Evolutionary conservation across 2,113 vertebrate species (phyloP).

Genomic region (Alexandromys fortis): DNA sequence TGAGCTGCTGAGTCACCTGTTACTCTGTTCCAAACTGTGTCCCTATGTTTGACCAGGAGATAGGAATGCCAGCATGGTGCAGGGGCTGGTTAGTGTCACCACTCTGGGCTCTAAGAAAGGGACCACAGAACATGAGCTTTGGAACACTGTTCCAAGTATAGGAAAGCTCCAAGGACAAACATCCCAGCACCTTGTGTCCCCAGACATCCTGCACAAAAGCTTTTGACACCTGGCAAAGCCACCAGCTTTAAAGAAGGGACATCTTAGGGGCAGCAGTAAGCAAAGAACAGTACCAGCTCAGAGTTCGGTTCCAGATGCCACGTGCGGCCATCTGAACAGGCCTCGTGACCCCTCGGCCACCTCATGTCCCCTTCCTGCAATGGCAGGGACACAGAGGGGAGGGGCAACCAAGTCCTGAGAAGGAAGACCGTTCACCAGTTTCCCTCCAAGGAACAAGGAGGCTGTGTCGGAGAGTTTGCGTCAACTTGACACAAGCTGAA

Average conservation of each 20-base stretch:
- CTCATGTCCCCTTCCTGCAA: not conserved
- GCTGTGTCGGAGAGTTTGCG: no score
- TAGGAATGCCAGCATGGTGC: not conserved
- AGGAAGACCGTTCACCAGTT: not conserved
- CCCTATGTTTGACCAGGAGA: not conserved
- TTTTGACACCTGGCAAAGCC: not conserved
- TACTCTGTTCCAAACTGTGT: not conserved
- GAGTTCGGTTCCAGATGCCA: not conserved
- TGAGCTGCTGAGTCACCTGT: not conserved
- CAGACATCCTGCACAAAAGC: not conserved
- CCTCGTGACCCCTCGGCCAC: not conserved
- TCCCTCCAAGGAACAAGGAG: not conserved
- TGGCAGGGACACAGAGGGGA: not conserved
- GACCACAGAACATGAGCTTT: not conserved
- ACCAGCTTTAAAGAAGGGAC: not conserved
- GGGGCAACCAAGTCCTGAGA: not conserved
- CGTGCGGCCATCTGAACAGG: fast-evolving
- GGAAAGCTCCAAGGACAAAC: not conserved
- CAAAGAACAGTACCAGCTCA: not conserved
- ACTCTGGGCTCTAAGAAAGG: not conserved
- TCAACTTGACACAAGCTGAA: not conserved
- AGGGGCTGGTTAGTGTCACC: not conserved
- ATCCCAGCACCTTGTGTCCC: not conserved
- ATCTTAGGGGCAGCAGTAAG: not conserved
- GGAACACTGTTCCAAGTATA: not conserved